Conservation (phyloP, 2,888 invertebrate species). For the Hypena proboscidalis region DNA sequence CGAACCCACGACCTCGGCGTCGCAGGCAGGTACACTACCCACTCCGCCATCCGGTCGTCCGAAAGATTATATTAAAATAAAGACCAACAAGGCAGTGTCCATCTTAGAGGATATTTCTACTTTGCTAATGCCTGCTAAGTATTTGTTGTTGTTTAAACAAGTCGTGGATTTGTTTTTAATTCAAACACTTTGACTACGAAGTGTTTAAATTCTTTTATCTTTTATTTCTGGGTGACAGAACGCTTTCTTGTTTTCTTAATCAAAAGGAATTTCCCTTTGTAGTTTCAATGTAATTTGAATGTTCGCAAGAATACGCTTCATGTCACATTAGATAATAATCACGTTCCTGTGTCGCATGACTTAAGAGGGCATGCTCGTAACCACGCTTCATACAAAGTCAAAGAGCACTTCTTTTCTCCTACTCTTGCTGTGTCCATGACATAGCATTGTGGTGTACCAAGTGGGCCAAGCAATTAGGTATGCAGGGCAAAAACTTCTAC, state of each 20-base stretch:
- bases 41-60: too few species aligned
- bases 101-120: conserved; percentile 15
- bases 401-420: too few species aligned
- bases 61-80: conserved; percentile 23
- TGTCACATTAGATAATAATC: conserved; percentile 5
- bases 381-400: too few species aligned
- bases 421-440: too few species aligned
- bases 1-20: too few species aligned
- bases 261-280: conserved; percentile 17
- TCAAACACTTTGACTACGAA: conserved; percentile 18
- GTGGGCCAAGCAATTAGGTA: too few species aligned
- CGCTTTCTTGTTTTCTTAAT: conserved; percentile 9
- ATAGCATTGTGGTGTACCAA: too few species aligned
- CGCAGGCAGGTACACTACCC: too few species aligned
- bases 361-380: too few species aligned
- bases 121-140: conserved; percentile 9
- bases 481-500: too few species aligned
- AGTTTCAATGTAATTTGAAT: conserved; percentile 1
- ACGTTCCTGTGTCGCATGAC: too few species aligned
- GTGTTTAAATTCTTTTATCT: conserved; percentile 22
- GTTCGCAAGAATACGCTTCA: background rate
- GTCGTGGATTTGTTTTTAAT: conserved; percentile 13
- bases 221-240: conserved; percentile 12
- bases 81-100: conserved; percentile 20
- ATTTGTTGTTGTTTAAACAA: conserved; percentile 2